Evolutionary conservation across 1,140 invertebrate genomes (phyloP).

Genomic region (Globodera rostochiensis): DNA sequence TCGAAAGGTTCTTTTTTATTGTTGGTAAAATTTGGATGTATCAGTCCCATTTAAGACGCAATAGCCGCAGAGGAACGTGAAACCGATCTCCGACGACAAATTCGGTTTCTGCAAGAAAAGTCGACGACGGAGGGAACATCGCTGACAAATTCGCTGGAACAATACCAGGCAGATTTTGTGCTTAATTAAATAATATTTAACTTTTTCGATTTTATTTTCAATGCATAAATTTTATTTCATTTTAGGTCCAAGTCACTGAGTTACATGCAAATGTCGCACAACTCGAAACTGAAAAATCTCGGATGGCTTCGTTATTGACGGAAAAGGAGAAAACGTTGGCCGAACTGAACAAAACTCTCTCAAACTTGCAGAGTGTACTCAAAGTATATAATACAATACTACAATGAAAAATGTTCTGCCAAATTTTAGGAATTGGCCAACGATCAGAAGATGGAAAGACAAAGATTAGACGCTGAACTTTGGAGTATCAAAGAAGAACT

Average conservation of each 20-base stretch:
- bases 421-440: slow-evolving; percentile 33
- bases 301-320: background rate
- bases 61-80: slow-evolving; percentile 42
- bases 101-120: slow-evolving; percentile 31
- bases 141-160: slow-evolving; percentile 3
- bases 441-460: slow-evolving; percentile 34
- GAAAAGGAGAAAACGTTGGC: slow-evolving; percentile 17
- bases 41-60: slow-evolving; percentile 24
- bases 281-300: slow-evolving; percentile 3
- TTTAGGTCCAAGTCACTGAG: background rate
- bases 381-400: background rate
- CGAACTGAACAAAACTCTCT: slow-evolving; percentile 34
- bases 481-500: background rate
- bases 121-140: slow-evolving; percentile 5
- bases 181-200: background rate
- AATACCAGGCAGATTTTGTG: slow-evolving; percentile 23
- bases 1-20: slow-evolving; percentile 16
- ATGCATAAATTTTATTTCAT: background rate
- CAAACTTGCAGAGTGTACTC: slow-evolving; percentile 43
- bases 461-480: slow-evolving; percentile 26
- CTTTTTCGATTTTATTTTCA: background rate
- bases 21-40: slow-evolving; percentile 9
- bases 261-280: background rate
- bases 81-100: slow-evolving; percentile 38
- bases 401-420: background rate